Evolutionary conservation across 2,113 vertebrate genomes (phyloP).

Genomic region (Sylvia atricapilla): DNA sequence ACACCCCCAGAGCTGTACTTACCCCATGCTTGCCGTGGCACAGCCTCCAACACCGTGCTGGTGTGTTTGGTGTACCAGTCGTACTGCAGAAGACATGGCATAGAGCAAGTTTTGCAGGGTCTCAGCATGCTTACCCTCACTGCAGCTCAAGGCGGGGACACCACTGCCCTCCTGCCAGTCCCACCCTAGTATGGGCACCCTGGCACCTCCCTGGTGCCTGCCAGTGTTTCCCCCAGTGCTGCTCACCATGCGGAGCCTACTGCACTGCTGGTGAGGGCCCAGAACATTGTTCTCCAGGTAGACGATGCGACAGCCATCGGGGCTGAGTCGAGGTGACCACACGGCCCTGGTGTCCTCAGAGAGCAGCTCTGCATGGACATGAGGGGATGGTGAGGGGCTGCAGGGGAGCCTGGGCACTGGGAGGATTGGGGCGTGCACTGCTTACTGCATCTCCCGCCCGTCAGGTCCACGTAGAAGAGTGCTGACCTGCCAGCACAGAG

Average conservation of each 20-base stretch:
- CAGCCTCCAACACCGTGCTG: background rate
- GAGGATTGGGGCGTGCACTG: rapidly evolving
- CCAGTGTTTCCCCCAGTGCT: rapidly evolving
- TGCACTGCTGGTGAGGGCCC: conserved; percentile 60
- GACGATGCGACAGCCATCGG: background rate
- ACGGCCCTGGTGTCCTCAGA: background rate
- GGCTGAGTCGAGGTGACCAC: conserved; percentile 54
- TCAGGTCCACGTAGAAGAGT: conserved; percentile 35
- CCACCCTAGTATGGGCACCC: rapidly evolving
- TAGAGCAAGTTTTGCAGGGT: background rate
- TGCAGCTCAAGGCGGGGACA: background rate
- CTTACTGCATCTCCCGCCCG: background rate
- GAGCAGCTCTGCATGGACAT: background rate
- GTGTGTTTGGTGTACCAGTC: conserved; percentile 45
- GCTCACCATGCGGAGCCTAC: conserved; percentile 38
- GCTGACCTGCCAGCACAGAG: conserved; percentile 7
- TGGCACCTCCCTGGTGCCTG: background rate
- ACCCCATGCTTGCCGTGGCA: background rate
- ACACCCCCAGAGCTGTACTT: background rate
- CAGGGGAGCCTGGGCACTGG: rapidly evolving
- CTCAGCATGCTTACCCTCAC: rapidly evolving
- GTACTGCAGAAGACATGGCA: background rate
- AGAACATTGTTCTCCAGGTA: conserved; percentile 7
- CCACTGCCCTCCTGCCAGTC: background rate
- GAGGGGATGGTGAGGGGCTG: background rate